Percentiles rank a stretch among this genome's conserved stretches.
Conservation (phyloP, 2,797 vertebrate species). For the Melanotaenia pygmaea region DNA sequence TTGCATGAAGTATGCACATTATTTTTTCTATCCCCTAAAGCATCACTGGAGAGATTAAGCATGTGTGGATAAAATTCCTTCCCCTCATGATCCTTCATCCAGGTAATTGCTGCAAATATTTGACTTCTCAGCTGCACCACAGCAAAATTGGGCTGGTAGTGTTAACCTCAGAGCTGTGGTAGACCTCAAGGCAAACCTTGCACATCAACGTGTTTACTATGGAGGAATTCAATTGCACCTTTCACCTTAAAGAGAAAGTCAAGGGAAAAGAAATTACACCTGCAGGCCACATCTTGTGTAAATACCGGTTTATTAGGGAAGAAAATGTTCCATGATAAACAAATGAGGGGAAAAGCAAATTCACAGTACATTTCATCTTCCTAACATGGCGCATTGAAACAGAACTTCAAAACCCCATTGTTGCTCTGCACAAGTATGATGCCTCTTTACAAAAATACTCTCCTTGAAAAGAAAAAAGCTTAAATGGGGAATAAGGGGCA, state of each 20-base stretch:
- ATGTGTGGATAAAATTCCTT: conserved; percentile 31
- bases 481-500: neutral
- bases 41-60: conserved; percentile 3
- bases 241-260: conserved; percentile 44
- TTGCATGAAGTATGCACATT: conserved; percentile 1
- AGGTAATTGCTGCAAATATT: conserved; percentile 66
- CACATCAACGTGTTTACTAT: conserved; percentile 54
- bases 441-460: conserved; percentile 71
- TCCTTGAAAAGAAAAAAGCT: conserved; percentile 25
- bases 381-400: conserved; percentile 59
- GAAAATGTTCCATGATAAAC: conserved; percentile 77
- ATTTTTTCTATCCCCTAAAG: conserved; percentile 20
- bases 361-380: conserved; percentile 79
- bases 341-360: conserved; percentile 62
- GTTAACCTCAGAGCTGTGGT: conserved; percentile 52
- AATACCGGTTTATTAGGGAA: conserved; percentile 81
- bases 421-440: conserved; percentile 53
- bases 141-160: conserved; percentile 34
- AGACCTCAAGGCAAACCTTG: conserved; percentile 47
- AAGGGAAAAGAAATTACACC: conserved; percentile 39
- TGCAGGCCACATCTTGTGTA: conserved; percentile 62
- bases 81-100: conserved; percentile 44
- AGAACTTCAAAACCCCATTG: conserved; percentile 52
- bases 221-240: conserved; percentile 38
- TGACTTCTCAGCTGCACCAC: conserved; percentile 39